Evolutionary conservation across 2,113 vertebrate species (phyloP), one percentile per base, ranked within the genome.

Genomic region (Ailurus styani): DNA sequence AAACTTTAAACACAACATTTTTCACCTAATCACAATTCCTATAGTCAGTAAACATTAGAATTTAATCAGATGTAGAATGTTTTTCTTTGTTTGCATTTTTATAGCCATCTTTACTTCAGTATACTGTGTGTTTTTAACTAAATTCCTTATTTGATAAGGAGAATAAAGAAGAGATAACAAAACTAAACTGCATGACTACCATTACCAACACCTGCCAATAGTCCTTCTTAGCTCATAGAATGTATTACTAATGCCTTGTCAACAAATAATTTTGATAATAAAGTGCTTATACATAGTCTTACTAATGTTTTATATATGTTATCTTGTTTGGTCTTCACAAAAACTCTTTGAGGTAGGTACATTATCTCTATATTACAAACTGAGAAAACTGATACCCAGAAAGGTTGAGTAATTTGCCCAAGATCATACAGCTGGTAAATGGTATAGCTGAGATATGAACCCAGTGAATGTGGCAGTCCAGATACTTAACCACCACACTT

Each of bases 1-100:
- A 60, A 79, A 37, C 7, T 52, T 96, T 66, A 82, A 89, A 81
- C 15, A 62, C 7, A 85, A 79, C 94, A 47, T n/a, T 87, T 84
- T 66, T 93, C 78, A 88, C 7, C 34, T 90, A 87, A 47, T 64
- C 72, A 94, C 29, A 94, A 92, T 82, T 96, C 37, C 50, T 72
- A 83, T 77, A 73, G 37, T 81, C 70, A 96, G 34, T 34, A 90
- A 86, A 94, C 66, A 18, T 95, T 95, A 96, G 17, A 96, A 94
- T 62, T 88, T 68, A 93, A 72, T 68, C 5, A 9, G 31, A 52
- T 31, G 10, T 66, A 93, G 15, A 27, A 91, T 64, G 42, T 62
- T 66, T 47, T 60, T 94, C 52, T 78, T 82, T 83, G 42, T 60
- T 95, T 95, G 31, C 62, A 93, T 57, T 93, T 96, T 92, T 87